phyloP scores from a whole-genome alignment of 2,113 vertebrate genomes.

The Rhynchopsitta pachyrhyncha region DNA sequence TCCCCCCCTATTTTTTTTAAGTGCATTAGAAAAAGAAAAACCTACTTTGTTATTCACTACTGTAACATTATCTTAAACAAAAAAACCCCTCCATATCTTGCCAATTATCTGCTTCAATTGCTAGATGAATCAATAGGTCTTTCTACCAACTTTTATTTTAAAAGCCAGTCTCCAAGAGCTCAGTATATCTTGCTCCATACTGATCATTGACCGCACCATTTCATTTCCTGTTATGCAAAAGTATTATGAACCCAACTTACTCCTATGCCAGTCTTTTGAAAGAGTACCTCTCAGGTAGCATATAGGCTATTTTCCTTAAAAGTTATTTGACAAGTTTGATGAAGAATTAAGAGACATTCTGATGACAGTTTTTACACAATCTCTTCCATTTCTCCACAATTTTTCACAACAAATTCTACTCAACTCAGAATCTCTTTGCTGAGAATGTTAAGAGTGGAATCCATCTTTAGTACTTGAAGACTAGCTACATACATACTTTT shows the following conservation, averaged over 20 bases:
- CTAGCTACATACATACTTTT: not conserved
- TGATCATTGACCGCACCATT: fast-evolving
- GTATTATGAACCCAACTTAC: not conserved
- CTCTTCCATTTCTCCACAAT: not conserved
- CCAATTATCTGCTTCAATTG: not conserved
- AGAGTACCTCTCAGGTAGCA: not conserved
- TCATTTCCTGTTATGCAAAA: not conserved
- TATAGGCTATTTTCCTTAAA: not conserved
- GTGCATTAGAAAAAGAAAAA: not conserved
- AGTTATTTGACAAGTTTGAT: not conserved
- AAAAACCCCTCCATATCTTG: not conserved
- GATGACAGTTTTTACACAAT: not conserved
- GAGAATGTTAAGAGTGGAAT: not conserved
- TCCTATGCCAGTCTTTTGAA: not conserved
- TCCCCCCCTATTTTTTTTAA: not conserved
- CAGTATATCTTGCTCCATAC: not conserved
- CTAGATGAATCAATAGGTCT: not conserved
- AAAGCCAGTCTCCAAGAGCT: not conserved
- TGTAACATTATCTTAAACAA: not conserved
- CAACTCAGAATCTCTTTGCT: not conserved
- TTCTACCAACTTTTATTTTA: not conserved
- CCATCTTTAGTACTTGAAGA: not conserved
- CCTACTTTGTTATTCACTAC: not conserved
- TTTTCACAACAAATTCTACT: not conserved
- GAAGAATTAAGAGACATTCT: not conserved